phyloP scores from a whole-genome alignment of 1,140 invertebrate species.

The Drosophila kohkoa region DNA sequence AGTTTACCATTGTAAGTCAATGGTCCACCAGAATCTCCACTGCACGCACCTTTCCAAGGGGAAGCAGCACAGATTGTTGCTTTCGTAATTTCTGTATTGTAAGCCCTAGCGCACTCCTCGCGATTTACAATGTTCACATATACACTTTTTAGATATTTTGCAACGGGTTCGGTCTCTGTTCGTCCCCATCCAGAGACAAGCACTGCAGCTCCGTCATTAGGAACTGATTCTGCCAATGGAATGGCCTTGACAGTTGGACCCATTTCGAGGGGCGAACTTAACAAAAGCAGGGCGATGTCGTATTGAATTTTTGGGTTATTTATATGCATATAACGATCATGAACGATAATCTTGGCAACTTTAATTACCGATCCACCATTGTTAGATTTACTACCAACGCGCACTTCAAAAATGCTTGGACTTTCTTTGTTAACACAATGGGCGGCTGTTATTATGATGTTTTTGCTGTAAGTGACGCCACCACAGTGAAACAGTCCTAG shows the following conservation, averaged over 20 bases:
- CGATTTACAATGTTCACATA: not conserved
- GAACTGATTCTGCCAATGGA: too few species aligned
- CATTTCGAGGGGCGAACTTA: too few species aligned
- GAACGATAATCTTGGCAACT: too few species aligned
- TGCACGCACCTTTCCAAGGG: conserved; percentile 7
- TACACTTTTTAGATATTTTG: not conserved
- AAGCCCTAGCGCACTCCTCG: not conserved
- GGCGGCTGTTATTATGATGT: not conserved
- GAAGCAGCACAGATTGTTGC: conserved; percentile 7
- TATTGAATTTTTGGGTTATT: too few species aligned
- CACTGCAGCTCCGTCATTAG: too few species aligned
- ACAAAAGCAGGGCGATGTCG: too few species aligned
- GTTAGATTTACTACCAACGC: not conserved
- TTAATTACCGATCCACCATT: not conserved
- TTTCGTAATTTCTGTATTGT: not conserved
- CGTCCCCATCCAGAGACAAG: conserved; percentile 28
- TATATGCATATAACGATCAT: too few species aligned
- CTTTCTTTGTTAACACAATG: conserved; percentile 1
- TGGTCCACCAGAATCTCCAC: conserved; percentile 27
- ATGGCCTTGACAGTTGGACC: too few species aligned
- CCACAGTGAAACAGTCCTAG: conserved; percentile 21
- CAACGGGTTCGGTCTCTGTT: not conserved
- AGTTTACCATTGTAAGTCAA: not conserved
- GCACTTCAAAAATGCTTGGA: not conserved
- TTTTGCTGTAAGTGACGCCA: conserved; percentile 15